A percentile compares a stretch with the other conserved stretches of the same genome.
These are phyloP conservation scores for Rallus crepitans DNA, from an alignment of 2,797 vertebrate species.

Conservation along the genomic window DNA sequence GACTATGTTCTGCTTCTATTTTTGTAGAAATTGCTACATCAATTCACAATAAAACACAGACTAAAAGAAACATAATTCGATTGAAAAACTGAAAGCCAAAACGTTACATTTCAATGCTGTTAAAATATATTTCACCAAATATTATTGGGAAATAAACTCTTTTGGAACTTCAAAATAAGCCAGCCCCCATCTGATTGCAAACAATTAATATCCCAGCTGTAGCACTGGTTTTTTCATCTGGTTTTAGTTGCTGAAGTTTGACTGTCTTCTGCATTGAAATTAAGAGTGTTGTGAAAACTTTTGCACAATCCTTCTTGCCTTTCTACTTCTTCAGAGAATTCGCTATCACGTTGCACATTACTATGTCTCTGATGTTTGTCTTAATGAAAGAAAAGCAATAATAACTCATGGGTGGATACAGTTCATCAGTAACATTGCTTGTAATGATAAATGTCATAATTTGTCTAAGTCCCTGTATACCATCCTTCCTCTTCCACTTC, in stretches of 20 bases:
- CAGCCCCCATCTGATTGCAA: neutral
- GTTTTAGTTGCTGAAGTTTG: neutral
- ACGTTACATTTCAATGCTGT: neutral
- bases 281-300: neutral
- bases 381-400: neutral
- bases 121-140: neutral
- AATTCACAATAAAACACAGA: neutral
- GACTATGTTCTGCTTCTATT: neutral
- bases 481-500: neutral
- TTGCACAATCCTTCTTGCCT: neutral
- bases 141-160: neutral
- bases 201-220: neutral
- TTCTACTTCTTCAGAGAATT: neutral
- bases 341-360: neutral
- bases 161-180: neutral
- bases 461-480: neutral
- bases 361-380: neutral
- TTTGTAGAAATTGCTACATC: neutral
- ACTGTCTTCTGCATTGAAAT: neutral
- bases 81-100: neutral
- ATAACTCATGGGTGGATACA: neutral
- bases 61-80: neutral
- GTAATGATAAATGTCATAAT: conserved; percentile 9
- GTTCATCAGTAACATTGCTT: neutral
- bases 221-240: neutral